Conservation (phyloP, 2,797 vertebrate genomes). For the Cyclura pinguis region DNA sequence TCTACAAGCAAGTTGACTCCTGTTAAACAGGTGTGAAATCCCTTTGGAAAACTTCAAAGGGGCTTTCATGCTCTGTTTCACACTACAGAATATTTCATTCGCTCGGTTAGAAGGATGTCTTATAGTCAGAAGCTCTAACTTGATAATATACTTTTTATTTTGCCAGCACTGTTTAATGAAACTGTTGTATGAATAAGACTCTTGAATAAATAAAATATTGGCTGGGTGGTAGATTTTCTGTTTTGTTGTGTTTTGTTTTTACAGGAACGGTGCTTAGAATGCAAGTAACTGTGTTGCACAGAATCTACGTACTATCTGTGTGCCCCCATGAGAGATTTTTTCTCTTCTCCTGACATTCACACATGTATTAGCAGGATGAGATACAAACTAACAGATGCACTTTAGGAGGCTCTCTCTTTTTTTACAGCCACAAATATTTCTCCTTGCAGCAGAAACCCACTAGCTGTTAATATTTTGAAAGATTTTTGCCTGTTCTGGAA, state of each 20-base stretch:
- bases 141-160: neutral
- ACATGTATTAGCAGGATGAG: neutral
- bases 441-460: neutral
- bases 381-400: neutral
- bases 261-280: neutral
- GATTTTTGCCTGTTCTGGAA: neutral
- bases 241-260: neutral
- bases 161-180: neutral
- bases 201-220: neutral
- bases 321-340: neutral
- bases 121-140: neutral
- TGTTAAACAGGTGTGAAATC: conserved; percentile 27
- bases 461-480: conserved; percentile 1
- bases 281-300: neutral
- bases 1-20: conserved; percentile 15
- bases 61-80: neutral
- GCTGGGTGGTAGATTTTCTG: no score
- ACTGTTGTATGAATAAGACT: neutral
- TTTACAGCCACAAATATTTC: neutral
- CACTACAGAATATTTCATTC: neutral
- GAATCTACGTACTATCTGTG: neutral
- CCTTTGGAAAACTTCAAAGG: conserved; percentile 22
- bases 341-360: neutral
- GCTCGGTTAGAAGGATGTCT: neutral
- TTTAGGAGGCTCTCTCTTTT: no score